Conservation (phyloP, 2,113 vertebrate genomes). For the Tenrec ecaudatus region DNA sequence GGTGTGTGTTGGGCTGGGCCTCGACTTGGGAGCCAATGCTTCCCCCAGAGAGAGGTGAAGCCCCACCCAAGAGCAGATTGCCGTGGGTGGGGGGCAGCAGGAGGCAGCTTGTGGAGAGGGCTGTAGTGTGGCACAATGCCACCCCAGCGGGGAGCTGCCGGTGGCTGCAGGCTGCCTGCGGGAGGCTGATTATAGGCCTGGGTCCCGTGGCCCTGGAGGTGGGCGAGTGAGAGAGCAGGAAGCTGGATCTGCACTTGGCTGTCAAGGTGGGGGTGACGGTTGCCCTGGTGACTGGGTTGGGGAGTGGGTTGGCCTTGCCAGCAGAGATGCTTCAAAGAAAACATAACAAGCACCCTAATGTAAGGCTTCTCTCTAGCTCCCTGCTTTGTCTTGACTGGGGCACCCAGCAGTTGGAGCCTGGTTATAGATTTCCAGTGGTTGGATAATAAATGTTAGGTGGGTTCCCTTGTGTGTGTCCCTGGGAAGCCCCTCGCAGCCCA, state of each 20-base stretch:
- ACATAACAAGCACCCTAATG: slow-evolving; percentile 19
- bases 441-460: neutral
- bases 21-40: neutral
- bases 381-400: slow-evolving; percentile 13
- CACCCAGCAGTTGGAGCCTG: neutral
- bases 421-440: neutral
- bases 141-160: neutral
- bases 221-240: slow-evolving; percentile 57
- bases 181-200: slow-evolving; percentile 77
- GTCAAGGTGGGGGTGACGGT: slow-evolving; percentile 79
- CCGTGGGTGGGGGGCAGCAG: slow-evolving; percentile 46
- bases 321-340: slow-evolving; percentile 56
- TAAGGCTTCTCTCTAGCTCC: neutral
- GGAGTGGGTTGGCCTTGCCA: slow-evolving; percentile 75
- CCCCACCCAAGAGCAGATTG: neutral
- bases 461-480: neutral
- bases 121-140: slow-evolving; percentile 29
- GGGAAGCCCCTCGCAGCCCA: neutral
- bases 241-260: slow-evolving; percentile 51
- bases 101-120: neutral
- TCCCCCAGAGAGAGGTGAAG: slow-evolving; percentile 61
- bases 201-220: slow-evolving; percentile 61
- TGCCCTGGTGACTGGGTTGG: slow-evolving; percentile 79
- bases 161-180: neutral
- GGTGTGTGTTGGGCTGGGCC: neutral